A percentile compares a stretch with the other conserved stretches of the same genome.
These are phyloP conservation scores for Stegostoma tigrinum DNA, from an alignment of 2,113 vertebrate species.

Conservation along the genomic window DNA sequence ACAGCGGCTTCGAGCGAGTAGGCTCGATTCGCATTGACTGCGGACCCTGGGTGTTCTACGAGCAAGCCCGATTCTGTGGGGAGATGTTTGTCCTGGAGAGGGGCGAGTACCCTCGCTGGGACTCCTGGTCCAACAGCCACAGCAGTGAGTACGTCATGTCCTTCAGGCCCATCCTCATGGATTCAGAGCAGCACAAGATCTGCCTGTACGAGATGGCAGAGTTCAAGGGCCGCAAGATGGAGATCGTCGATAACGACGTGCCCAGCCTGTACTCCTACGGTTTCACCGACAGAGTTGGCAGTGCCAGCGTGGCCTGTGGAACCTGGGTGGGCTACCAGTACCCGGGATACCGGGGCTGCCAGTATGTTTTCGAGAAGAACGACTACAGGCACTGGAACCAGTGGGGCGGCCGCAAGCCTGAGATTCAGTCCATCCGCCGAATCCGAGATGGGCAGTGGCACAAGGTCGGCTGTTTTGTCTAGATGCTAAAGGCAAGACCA, in stretches of 20 bases:
- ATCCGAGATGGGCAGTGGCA: conserved; percentile 75
- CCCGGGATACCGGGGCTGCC: conserved; percentile 69
- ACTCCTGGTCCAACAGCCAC: conserved; percentile 71
- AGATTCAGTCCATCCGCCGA: conserved; percentile 68
- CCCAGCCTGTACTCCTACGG: conserved; percentile 56
- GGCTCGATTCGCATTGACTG: conserved; percentile 59
- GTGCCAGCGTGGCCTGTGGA: conserved; percentile 61
- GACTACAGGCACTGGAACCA: conserved; percentile 72
- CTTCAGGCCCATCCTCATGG: conserved; percentile 69
- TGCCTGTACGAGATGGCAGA: conserved; percentile 69
- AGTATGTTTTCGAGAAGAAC: conserved; percentile 71
- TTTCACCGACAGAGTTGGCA: conserved; percentile 64
- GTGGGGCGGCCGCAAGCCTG: conserved; percentile 60
- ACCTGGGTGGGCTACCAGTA: conserved; percentile 67
- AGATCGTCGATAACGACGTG: conserved; percentile 68
- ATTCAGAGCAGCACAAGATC: conserved; percentile 74
- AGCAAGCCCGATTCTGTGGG: conserved; percentile 71
- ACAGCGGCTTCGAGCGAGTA: conserved; percentile 60
- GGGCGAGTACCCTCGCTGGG: conserved; percentile 71
- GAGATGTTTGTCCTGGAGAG: conserved; percentile 76
- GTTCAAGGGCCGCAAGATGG: conserved; percentile 74
- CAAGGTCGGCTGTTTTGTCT: conserved; percentile 59
- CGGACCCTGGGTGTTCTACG: conserved; percentile 64
- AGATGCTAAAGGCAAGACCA: neutral
- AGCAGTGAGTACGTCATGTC: conserved; percentile 70